These are phyloP conservation scores for Drosophila subsilvestris DNA, from an alignment of 2,888 invertebrate species.

Conservation along the genomic window DNA sequence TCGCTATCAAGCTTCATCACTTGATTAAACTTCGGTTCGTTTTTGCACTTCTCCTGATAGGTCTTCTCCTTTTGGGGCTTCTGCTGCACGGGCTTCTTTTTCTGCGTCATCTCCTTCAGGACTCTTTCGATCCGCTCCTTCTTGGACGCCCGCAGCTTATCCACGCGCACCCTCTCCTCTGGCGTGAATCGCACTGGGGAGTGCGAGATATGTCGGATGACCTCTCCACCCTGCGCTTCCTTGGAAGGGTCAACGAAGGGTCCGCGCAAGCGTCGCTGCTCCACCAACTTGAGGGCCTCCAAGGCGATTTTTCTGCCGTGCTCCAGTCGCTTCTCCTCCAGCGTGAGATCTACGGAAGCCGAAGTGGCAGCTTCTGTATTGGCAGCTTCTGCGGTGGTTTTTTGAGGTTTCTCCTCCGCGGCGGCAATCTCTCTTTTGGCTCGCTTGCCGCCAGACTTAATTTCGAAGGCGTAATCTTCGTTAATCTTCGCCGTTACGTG, in stretches of 20 bases:
- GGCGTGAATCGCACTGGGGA: slow-evolving; percentile 45
- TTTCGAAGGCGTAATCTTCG: slow-evolving; percentile 31
- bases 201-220: slow-evolving; percentile 51
- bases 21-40: neutral
- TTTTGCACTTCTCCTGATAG: neutral
- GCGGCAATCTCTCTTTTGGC: slow-evolving; percentile 7
- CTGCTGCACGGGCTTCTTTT: neutral
- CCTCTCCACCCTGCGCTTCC: neutral
- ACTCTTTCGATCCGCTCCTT: slow-evolving; percentile 61
- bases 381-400: neutral
- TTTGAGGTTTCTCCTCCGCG: neutral
- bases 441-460: slow-evolving; percentile 30
- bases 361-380: too few relatives aligned
- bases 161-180: slow-evolving; percentile 53
- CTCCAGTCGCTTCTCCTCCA: slow-evolving; percentile 53
- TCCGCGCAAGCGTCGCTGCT: slow-evolving; percentile 64
- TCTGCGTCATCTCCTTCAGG: slow-evolving; percentile 55
- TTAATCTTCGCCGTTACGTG: slow-evolving; percentile 15
- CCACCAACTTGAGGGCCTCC: slow-evolving; percentile 60
- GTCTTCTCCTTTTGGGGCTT: neutral
- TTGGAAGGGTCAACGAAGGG: neutral
- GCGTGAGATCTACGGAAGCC: neutral
- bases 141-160: slow-evolving; percentile 54
- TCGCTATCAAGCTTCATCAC: neutral
- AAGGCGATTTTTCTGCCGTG: slow-evolving; percentile 61